Conservation (phyloP, 2,888 invertebrate genomes). For the Linnaemya vulpina region DNA sequence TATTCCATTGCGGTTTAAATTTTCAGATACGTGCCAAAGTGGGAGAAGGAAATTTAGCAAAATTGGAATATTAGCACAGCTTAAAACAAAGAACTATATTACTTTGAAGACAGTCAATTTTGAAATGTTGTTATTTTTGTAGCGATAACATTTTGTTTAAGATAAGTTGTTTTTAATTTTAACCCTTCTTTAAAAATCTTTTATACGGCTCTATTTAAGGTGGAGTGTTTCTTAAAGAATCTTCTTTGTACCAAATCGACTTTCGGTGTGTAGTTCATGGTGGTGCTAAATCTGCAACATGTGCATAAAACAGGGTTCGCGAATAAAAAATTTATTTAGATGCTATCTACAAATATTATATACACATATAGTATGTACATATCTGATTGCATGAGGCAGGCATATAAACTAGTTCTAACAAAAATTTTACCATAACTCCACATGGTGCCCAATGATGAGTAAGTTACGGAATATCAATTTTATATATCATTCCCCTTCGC, state of each 20-base stretch:
- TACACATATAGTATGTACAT: too few relatives aligned
- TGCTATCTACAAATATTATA: not conserved
- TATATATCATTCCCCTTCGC: too few relatives aligned
- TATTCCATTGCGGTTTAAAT: slow-evolving; percentile 42
- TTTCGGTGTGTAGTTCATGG: slow-evolving; percentile 15
- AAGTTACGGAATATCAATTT: too few relatives aligned
- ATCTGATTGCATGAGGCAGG: too few relatives aligned
- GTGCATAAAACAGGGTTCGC: not conserved
- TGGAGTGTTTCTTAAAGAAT: not conserved
- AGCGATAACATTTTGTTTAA: too few relatives aligned
- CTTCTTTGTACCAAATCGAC: slow-evolving; percentile 18
- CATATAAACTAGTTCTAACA: too few relatives aligned
- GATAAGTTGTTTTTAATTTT: not conserved
- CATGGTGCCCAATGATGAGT: too few relatives aligned
- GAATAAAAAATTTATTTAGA: not conserved
- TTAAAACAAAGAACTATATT: too few relatives aligned
- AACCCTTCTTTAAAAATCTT: not conserved
- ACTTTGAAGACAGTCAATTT: too few relatives aligned
- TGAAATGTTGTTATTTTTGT: too few relatives aligned
- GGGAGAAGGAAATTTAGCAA: not conserved
- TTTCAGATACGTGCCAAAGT: slow-evolving; percentile 27
- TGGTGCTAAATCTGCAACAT: slow-evolving; percentile 9
- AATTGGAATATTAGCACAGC: not conserved
- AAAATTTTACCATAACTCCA: too few relatives aligned
- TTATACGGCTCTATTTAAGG: slow-evolving; percentile 17